A percentile compares a stretch with the other conserved stretches of the same genome.
phyloP scores from a whole-genome alignment of 2,888 invertebrate species.

The Andrena fulva region DNA sequence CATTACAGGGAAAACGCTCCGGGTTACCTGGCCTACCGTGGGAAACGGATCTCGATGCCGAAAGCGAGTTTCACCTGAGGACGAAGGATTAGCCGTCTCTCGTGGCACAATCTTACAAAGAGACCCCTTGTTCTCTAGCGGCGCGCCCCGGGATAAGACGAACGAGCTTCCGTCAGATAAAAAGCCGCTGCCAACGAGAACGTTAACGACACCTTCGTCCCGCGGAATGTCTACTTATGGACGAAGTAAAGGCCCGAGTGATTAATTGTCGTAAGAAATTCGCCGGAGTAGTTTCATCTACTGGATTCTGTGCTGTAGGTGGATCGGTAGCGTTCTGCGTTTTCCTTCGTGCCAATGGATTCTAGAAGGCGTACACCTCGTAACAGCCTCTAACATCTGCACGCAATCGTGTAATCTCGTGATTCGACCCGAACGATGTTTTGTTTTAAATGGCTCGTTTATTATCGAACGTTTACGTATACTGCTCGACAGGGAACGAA shows the following conservation, averaged over 20 bases:
- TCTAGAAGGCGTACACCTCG: no score
- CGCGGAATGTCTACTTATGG: conserved; percentile 20
- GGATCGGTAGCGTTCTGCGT: no score
- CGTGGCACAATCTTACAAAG: conserved; percentile 69
- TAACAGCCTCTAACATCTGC: no score
- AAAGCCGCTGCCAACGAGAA: conserved; percentile 18
- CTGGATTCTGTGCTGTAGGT: neutral
- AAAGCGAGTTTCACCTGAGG: conserved; percentile 76
- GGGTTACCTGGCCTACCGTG: conserved; percentile 79
- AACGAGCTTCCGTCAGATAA: conserved; percentile 47
- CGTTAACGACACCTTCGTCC: conserved; percentile 40
- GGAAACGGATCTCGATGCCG: conserved; percentile 77
- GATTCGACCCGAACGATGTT: no score
- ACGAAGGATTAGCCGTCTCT: conserved; percentile 70
- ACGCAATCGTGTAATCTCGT: no score
- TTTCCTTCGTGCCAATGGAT: no score
- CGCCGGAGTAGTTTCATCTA: neutral
- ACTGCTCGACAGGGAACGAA: no score
- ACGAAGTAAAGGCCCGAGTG: neutral
- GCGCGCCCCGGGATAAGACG: conserved; percentile 36
- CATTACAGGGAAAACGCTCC: conserved; percentile 67
- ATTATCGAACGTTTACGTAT: no score
- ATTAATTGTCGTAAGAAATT: conserved; percentile 1
- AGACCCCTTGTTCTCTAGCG: conserved; percentile 67
- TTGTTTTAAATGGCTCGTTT: no score